A percentile compares a stretch with the other conserved stretches of the same genome.
phyloP scores from a whole-genome alignment of 2,888 invertebrate species.

The Pristionchus fissidentatus region DNA sequence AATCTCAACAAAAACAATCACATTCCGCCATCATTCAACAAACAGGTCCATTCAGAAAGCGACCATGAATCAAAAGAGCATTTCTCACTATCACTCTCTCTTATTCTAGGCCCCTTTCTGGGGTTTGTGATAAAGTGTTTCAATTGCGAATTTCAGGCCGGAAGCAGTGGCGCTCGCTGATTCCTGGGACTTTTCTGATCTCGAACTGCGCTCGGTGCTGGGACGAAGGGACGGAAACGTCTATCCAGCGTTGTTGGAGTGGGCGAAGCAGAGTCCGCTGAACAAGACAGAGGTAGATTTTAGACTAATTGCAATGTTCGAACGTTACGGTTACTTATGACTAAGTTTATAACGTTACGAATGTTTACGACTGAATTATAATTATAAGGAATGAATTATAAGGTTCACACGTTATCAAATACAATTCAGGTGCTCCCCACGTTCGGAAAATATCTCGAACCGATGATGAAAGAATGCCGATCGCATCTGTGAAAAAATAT shows the following conservation, averaged over 20 bases:
- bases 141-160: no score
- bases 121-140: no score
- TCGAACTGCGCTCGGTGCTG: slow-evolving; percentile 76
- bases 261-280: slow-evolving; percentile 77
- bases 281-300: slow-evolving; percentile 76
- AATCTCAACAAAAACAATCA: no score
- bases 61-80: no score
- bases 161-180: slow-evolving; percentile 93
- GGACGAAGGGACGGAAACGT: slow-evolving; percentile 76
- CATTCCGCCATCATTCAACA: no score
- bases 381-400: neutral
- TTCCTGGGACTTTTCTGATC: slow-evolving; percentile 84
- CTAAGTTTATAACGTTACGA: no score
- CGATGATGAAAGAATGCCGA: slow-evolving; percentile 72
- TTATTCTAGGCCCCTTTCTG: no score
- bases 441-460: slow-evolving; percentile 68
- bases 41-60: no score
- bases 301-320: neutral
- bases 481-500: slow-evolving; percentile 66
- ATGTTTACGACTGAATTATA: no score
- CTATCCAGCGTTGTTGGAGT: slow-evolving; percentile 77
- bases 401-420: no score
- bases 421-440: slow-evolving; percentile 64
- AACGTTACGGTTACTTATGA: no score
- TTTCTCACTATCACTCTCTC: no score